Conservation (phyloP, 2,113 vertebrate species). For the Chamaetylas fuelleborni region DNA sequence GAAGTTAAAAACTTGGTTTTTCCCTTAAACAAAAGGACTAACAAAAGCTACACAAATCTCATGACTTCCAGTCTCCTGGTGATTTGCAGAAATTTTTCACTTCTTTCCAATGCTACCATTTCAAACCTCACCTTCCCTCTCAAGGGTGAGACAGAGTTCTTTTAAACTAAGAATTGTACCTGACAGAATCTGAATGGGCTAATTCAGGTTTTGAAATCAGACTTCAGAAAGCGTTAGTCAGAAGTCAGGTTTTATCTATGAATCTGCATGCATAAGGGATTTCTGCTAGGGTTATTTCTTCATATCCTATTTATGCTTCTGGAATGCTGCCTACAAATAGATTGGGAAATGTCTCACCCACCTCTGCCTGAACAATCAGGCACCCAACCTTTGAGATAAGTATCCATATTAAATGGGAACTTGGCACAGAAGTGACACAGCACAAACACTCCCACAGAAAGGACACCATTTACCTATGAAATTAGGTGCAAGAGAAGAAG, state of each 20-base stretch:
- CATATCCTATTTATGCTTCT: not conserved
- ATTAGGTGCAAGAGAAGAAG: slow-evolving; percentile 83
- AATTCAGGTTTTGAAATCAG: not conserved
- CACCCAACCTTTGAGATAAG: not conserved
- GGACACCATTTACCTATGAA: slow-evolving; percentile 81
- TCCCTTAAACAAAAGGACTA: not conserved
- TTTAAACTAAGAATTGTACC: not conserved
- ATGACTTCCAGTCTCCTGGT: not conserved
- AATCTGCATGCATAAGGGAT: not conserved
- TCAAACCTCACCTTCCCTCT: not conserved
- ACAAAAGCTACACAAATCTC: not conserved
- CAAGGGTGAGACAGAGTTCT: not conserved
- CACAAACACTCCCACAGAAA: slow-evolving; percentile 5
- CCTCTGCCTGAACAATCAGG: not conserved
- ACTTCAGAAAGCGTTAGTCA: not conserved
- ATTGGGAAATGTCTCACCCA: not conserved
- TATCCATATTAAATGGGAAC: not conserved
- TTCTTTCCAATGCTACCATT: not conserved
- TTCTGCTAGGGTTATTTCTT: slow-evolving; percentile 4
- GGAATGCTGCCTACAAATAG: not conserved
- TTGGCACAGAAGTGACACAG: not conserved
- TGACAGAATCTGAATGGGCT: not conserved
- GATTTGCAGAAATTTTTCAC: not conserved
- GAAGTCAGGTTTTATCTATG: not conserved
- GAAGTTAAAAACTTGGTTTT: not conserved